A percentile compares a stretch with the other conserved stretches of the same genome.
Conservation (phyloP, 2,888 invertebrate genomes). For the Gymnosoma rotundatum region DNA sequence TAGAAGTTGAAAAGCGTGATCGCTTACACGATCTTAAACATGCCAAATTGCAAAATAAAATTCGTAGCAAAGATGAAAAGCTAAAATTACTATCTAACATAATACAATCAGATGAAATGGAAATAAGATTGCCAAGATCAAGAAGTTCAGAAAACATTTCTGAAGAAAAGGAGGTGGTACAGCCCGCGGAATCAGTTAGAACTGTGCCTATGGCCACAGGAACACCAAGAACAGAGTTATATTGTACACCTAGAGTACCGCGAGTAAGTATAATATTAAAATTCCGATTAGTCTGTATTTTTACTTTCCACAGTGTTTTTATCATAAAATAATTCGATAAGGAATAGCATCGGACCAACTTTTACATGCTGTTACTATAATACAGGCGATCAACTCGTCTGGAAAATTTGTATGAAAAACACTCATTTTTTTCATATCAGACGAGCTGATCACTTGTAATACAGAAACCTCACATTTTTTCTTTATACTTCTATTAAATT, state of each 20-base stretch:
- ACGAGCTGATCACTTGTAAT: no score
- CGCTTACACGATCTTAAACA: conserved; percentile 87
- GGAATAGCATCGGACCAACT: no score
- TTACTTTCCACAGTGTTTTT: no score
- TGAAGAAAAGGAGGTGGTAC: conserved; percentile 73
- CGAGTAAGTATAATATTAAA: conserved; percentile 63
- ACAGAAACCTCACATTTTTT: no score
- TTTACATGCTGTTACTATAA: no score
- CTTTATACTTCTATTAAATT: no score
- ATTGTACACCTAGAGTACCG: conserved; percentile 74
- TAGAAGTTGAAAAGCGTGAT: conserved; percentile 89
- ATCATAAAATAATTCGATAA: no score
- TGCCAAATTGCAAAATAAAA: conserved; percentile 83
- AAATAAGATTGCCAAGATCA: conserved; percentile 75
- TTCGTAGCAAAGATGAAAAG: conserved; percentile 86
- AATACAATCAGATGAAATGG: conserved; percentile 83
- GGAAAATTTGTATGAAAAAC: no score
- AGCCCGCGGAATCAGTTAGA: conserved; percentile 72
- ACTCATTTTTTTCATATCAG: no score
- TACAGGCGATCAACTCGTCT: no score
- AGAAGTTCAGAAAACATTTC: conserved; percentile 79
- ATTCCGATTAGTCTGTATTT: no score
- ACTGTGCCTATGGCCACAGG: conserved; percentile 71
- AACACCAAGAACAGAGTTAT: conserved; percentile 76
- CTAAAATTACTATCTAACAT: conserved; percentile 85